Base-by-base conservation (phyloP, 1,140 invertebrate genomes). In the Drosophila subobscura region DNA sequence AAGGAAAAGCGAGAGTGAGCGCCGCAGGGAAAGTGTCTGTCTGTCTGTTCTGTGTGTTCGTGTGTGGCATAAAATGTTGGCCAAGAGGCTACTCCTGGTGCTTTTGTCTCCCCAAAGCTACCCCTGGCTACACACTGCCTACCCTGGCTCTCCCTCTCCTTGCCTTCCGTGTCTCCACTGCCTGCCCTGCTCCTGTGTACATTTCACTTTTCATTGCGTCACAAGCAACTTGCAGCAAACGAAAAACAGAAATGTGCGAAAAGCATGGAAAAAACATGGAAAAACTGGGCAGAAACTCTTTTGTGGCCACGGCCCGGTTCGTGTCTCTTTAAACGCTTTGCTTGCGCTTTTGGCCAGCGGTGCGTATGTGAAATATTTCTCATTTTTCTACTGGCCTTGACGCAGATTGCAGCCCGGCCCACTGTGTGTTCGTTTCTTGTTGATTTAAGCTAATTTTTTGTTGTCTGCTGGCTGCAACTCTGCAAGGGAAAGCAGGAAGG, bases 291-390 rank as follows among this genome's bases (percentile, higher is more conserved):
- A 52, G 16, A 33, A 63, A 47, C 72, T 47, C 46, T 57, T 40
- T 57, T 4, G 33, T 10, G 33, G 33, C 1, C 5, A 1, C 33
- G 10, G 46, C 29, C 51, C 42, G 22, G 49, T 41, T 49, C 51
- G 51, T 71, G 54, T 79, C 53, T 66, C 49, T 67, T 78, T 75
- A 63, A 71, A 64, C 72, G 75, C 71, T 63, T 70, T 33, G 79
- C 49, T 74, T 74, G 79, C 71, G 68, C 57, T 72, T 74, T 83
- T 73, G 63, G 81, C 68, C 81, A 86, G 80, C 81, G 64, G 54
- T 80, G 81, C 80, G 81, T 85, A 80, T 85, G 73, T 37, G 67
- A 37, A 76, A 80, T 80, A 80, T 77, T 61, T 66, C 55, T 71
- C 67, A 74, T 76, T 58, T 84, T 61, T 72, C 61, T 29, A 53